These are phyloP conservation scores for Plusia festucae DNA, from an alignment of 2,888 invertebrate genomes.

Conservation along the genomic window DNA sequence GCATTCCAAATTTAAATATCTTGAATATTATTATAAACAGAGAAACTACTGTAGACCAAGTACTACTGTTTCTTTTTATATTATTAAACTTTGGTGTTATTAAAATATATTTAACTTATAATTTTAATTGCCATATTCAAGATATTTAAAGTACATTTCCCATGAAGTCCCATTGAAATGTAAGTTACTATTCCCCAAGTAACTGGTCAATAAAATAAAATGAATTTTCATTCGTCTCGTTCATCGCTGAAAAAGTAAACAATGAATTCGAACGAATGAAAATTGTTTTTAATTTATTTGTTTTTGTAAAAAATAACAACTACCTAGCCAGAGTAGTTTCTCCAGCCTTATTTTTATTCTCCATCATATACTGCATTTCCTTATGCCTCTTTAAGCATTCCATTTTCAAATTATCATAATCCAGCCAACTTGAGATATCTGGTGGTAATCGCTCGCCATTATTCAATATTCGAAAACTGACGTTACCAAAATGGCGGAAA, in stretches of 20 bases:
- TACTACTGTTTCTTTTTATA: no score
- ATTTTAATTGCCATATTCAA: conserved; percentile 36
- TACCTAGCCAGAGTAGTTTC: conserved; percentile 79
- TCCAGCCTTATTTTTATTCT: conserved; percentile 73
- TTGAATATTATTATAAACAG: conserved; percentile 27
- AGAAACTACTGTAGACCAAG: no score
- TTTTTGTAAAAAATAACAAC: conserved; percentile 47
- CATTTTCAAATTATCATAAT: conserved; percentile 89
- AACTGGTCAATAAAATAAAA: conserved; percentile 11
- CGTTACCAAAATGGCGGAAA: conserved; percentile 84
- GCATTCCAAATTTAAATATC: conserved; percentile 37
- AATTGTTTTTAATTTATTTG: conserved; percentile 23
- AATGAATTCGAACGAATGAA: background rate
- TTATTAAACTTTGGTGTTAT: background rate
- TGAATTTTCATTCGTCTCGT: background rate
- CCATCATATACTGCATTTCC: conserved; percentile 79
- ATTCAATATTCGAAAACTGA: conserved; percentile 88
- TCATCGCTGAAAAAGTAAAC: background rate
- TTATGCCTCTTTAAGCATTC: conserved; percentile 86
- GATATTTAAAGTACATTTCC: conserved; percentile 27
- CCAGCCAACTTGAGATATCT: conserved; percentile 88
- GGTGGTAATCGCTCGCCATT: conserved; percentile 82
- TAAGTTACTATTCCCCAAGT: conserved; percentile 8
- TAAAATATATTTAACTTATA: no score
- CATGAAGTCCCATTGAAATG: conserved; percentile 12